Evolutionary conservation across 2,797 vertebrate species (phyloP), one percentile per base, ranked within the genome.

Genomic region (Chaetodon trifasciatus): DNA sequence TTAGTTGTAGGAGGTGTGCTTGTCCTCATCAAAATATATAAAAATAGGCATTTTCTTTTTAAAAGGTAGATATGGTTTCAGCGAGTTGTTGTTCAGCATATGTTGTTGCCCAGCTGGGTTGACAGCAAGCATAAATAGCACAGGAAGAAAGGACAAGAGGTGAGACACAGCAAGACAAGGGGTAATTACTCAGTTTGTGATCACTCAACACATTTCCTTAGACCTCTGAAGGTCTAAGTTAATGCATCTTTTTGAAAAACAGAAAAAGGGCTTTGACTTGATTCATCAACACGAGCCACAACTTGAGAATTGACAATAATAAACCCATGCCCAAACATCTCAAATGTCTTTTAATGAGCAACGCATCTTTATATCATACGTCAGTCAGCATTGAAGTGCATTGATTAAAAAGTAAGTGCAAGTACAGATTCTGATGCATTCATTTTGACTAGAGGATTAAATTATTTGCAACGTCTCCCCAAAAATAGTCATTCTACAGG

Each of bases 371-470:
- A 90, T 95, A 93, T 94, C 91, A 93, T 93, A 95, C 81, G 85
- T 94, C 93, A 92, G 93, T 93, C 94, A 94, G 94, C 89, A 90
- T 93, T 93, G 94, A 95, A 95, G 94, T 96, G 95, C 95, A 95
- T 95, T 94, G 91, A 90, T 94, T 94, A 95, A 95, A 94, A 94
- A 94, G 86, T 90, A 94, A 96, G 95, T 96, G 95, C 95, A 96
- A 95, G 94, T 95, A 94, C 94, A 95, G 93, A 92, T 94, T 95
- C 90, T 74, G 92, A 96, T 93, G 95, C 95, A 96, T 96, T 96
- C 88, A 90, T 92, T 94, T 94, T 74, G 86, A 94, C 91, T 91
- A 93, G 86, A 95, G 91, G 93, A 93, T 88, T 93, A 92, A 92
- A 91, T 93, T 94, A 86, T 95, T 94, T 92, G 91, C 91, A 94